Base-by-base conservation (phyloP, 2,113 vertebrate genomes). In the Tor tambroides region DNA sequence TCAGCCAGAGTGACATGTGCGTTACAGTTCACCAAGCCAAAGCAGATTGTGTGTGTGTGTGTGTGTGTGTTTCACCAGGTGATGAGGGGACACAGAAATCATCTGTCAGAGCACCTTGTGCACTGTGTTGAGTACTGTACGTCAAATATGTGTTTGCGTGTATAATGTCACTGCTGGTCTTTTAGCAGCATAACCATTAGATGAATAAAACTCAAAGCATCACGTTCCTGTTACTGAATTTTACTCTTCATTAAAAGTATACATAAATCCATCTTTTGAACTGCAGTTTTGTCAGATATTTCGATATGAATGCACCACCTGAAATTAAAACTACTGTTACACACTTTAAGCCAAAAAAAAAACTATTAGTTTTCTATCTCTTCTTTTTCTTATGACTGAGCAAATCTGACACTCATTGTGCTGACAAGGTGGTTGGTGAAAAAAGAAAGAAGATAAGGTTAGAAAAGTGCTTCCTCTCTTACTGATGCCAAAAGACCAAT, bases 11-110 rank as follows among this genome's bases (percentile, higher is more conserved):
- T 75, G 80, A 59, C 74, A 38, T 43, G 74, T 35, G 41, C 1
- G 49, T 84, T 84, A 67, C 56, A 26, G 83, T 76, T 80, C 88
- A 80, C 38, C 56, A 43, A 65, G 76, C 74, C 49, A 80, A 76
- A 77, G 49, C n/a, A 41, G 49, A 54, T 77, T 63, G 49, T 54
- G 41, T 85, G 56, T 32, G 75, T 80, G 82, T 80, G 19, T 63
- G 79, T 78, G 43, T 86, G 79, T 87, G 23, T 87, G 54, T 69
- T 67, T 69, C 38, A 51, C 41, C 80, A 67, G 80, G 80, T 69
- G 80, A 83, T 43, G 15, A 69, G 63, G 80, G 41, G 14, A 49
- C 46, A 84, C 17, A 38, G 14, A 74, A 56, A 23, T 84, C 82
- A 72, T 56, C 8, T 82, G 82, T 84, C 46, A 72, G 3, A 74